Conservation (phyloP, 30 jellyfish, hydroid and myxozoan species). For the Rhopilema esculentum region DNA sequence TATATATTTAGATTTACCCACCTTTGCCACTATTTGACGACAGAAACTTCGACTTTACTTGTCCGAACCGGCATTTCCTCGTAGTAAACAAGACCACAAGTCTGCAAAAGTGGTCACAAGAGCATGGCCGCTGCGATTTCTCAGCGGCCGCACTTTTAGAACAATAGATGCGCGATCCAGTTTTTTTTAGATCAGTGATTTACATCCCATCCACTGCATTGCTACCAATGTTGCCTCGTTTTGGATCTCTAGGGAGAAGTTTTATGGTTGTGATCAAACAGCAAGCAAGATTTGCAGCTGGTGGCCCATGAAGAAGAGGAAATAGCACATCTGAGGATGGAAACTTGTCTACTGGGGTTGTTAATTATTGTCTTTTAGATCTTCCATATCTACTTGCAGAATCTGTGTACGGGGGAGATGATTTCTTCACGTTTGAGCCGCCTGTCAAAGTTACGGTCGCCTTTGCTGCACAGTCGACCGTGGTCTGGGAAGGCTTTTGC, state of each 20-base stretch:
- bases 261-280: neutral
- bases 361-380: neutral
- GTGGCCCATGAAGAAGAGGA: neutral
- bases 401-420: neutral
- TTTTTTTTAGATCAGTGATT: too few species aligned
- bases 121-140: too few species aligned
- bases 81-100: too few species aligned
- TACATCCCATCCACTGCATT: neutral
- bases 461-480: slow-evolving; percentile 7
- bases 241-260: neutral
- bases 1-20: too few species aligned
- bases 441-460: neutral
- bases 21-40: too few species aligned
- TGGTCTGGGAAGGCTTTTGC: slow-evolving; percentile 22
- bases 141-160: too few species aligned
- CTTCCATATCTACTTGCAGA: neutral
- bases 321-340: neutral
- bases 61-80: too few species aligned
- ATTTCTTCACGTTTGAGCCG: slow-evolving; percentile 2
- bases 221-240: neutral
- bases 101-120: too few species aligned
- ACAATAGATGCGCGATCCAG: too few species aligned
- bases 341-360: neutral
- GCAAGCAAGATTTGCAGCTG: neutral
- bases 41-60: too few species aligned